Evolutionary conservation across 2,113 vertebrate genomes (phyloP).

Genomic region (Vulpes lagopus): DNA sequence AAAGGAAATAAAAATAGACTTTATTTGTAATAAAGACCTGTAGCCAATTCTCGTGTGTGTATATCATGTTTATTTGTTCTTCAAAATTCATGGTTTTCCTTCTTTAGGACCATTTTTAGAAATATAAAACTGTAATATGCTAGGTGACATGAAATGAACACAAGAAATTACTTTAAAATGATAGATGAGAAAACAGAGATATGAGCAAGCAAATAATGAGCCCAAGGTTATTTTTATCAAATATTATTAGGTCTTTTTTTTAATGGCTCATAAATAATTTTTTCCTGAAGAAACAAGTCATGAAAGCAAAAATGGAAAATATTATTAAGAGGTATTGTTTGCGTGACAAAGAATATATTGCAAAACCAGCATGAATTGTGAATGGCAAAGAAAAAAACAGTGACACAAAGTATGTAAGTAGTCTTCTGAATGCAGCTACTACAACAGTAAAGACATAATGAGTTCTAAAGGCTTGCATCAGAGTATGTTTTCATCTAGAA

Average conservation of each 20-base stretch:
- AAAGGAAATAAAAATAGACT: conserved; percentile 3
- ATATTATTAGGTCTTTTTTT: background rate
- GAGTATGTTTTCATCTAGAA: background rate
- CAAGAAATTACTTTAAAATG: conserved; percentile 53
- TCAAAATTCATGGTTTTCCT: background rate
- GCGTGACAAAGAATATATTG: background rate
- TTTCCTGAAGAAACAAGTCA: conserved; percentile 31
- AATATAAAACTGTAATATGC: background rate
- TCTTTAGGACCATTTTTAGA: conserved; percentile 14
- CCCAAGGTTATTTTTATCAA: background rate
- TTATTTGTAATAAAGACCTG: background rate
- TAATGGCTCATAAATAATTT: background rate
- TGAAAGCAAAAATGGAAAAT: background rate
- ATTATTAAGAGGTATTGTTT: background rate
- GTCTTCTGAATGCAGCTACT: background rate
- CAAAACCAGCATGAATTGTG: conserved; percentile 9
- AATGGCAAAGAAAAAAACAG: background rate
- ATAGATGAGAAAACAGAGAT: conserved; percentile 36
- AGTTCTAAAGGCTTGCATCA: background rate
- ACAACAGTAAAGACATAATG: background rate
- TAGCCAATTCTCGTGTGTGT: background rate
- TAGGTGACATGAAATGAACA: background rate
- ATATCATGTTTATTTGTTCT: conserved; percentile 1
- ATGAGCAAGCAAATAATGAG: conserved; percentile 8
- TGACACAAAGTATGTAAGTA: background rate